Evolutionary conservation across 1,140 invertebrate species (phyloP), one percentile per base, ranked within the genome.

Genomic region (Holotrichia oblita): DNA sequence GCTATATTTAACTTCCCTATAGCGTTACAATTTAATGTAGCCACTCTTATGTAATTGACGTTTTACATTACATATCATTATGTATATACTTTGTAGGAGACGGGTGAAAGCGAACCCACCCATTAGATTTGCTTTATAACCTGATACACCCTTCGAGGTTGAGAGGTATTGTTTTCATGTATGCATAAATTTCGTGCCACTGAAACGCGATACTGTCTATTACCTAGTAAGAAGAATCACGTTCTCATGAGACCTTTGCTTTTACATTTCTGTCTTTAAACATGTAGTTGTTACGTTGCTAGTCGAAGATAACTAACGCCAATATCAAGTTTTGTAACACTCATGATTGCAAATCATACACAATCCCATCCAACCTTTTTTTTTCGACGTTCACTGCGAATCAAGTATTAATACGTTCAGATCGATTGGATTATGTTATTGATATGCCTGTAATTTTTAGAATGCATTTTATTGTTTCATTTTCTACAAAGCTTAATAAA

Each of bases 31-130:
- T 55, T 55, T 55, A n/a, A 55, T 55, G 48, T 55, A 55, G 48
- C 14, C 48, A 55, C 48, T 55, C 61, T 69, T 69, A 69, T 69
- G 22, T 69, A 69, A 69, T 34, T 69, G 61, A 34, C 61, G 61
- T 69, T 69, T 69, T 69, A 69, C 61, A 69, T 69, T 69, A 69
- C 61, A 69, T 27, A 27, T 12, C 61, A 10, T 10, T n/a, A 17
- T 55, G 48, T 69, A n/a, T 69, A 61, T 61, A 22, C 61, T 27
- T 69, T 34, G 8, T 17, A 17, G 17, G 48, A n/a, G 12, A 69
- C 27, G 7, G 61, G 8, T 12, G 61, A 69, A 20, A 27, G 22
- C 22, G 61, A 69, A 27, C 17, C 48, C 17, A 55, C 14, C 24
- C 22, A 27, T 69, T 27, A 69, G 17, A 34, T 69, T 69, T 22